A percentile compares a stretch with the other conserved stretches of the same genome.
These are phyloP conservation scores for Hylia prasina DNA, from an alignment of 2,113 vertebrate species.

Conservation along the genomic window DNA sequence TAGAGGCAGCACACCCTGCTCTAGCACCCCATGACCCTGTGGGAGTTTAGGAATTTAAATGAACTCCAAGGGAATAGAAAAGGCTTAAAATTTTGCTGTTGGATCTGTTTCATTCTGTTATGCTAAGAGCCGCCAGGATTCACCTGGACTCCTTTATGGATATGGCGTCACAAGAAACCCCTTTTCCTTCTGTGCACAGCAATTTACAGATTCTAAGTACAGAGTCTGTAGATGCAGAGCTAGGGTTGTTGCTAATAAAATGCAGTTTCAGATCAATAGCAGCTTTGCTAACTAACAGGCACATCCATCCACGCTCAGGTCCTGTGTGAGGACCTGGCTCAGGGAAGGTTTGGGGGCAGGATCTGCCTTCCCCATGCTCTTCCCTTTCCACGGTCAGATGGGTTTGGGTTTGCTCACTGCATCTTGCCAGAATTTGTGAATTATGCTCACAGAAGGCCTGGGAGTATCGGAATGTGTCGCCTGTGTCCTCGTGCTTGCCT, in stretches of 20 bases:
- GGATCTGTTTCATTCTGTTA: not conserved
- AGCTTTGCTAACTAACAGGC: not conserved
- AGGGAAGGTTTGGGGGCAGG: not conserved
- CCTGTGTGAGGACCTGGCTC: not conserved
- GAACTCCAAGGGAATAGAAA: not conserved
- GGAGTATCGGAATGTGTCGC: not conserved
- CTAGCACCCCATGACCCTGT: fast-evolving
- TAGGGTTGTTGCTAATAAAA: not conserved
- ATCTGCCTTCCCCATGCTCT: not conserved
- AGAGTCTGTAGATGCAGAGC: not conserved
- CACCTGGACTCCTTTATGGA: not conserved
- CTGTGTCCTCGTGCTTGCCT: not conserved
- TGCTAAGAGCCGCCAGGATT: not conserved
- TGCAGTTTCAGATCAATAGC: not conserved
- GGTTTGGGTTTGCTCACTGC: not conserved
- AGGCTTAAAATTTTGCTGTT: not conserved
- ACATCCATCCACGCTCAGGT: fast-evolving
- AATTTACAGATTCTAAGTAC: not conserved
- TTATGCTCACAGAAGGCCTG: not conserved
- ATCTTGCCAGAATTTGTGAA: not conserved
- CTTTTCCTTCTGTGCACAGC: not conserved
- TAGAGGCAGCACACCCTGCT: not conserved
- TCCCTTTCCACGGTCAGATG: not conserved
- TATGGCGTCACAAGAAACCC: not conserved
- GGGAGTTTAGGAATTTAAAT: not conserved